Conservation (phyloP, 2,113 vertebrate genomes). For the Glareola pratincola region DNA sequence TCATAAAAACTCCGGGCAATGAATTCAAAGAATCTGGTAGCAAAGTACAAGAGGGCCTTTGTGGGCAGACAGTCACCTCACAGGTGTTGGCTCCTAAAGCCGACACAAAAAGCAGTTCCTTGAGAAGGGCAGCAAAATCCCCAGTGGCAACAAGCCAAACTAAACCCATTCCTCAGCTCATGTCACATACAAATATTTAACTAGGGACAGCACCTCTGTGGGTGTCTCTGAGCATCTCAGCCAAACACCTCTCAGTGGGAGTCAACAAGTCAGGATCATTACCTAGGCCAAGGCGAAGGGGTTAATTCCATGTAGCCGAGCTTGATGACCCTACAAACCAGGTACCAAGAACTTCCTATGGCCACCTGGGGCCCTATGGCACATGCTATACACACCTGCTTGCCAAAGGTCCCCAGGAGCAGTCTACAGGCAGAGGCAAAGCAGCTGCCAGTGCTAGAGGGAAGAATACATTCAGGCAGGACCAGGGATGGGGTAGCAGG, state of each 20-base stretch:
- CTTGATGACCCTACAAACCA: neutral
- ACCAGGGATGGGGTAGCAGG: neutral
- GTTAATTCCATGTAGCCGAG: neutral
- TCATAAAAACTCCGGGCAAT: neutral
- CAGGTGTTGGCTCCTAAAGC: neutral
- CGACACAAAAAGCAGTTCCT: neutral
- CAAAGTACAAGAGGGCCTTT: neutral
- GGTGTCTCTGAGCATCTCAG: neutral
- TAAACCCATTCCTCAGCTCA: neutral
- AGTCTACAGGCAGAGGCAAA: neutral
- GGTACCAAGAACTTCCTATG: neutral
- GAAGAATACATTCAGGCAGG: neutral
- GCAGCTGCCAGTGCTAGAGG: neutral
- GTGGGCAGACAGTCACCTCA: neutral
- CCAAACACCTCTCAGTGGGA: neutral
- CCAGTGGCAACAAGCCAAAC: neutral
- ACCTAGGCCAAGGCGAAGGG: neutral
- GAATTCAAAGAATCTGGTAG: neutral
- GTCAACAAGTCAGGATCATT: neutral
- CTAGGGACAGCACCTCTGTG: neutral
- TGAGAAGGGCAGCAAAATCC: conserved; percentile 14
- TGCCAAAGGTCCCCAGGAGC: neutral
- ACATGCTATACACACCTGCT: neutral
- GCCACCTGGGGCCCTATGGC: neutral
- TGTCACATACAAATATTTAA: neutral